Base-by-base conservation (phyloP, 2,797 vertebrate species). In the Myotis planiceps region DNA sequence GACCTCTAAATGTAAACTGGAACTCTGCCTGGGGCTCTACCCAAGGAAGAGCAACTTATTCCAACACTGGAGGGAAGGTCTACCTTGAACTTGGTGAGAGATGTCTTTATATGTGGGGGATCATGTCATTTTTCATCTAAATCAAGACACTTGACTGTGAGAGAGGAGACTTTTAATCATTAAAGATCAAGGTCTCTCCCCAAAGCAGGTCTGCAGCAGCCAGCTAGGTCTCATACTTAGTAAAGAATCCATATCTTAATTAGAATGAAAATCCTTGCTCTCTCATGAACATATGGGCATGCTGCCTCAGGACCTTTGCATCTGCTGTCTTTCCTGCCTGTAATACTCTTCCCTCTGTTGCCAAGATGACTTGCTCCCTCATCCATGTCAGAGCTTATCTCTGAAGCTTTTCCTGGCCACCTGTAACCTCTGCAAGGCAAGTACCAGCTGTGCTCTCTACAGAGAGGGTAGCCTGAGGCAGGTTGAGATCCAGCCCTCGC, bases 201-300 rank as follows among this genome's bases (percentile, higher is more conserved):
- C 42, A 34, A 39, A 69, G 53, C 21, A 32, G 34, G 23, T 47
- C 55, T 85, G n/a, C 0, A 13, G 27, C 60, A 23, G 42, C 23
- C 68, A 76, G 53, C n/a, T 42, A 58, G 18, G 21, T n/a, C 45
- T 63, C 29, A 37, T 18, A 9, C n/a, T 5, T 85, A 85, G 14
- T 2, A 9, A 63, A 63, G 21, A n/a, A 14, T 53, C 34, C 34
- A 0, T n/a, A 25, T 27, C 34, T 68, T 53, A 53, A 49, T 80
- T 49, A 42, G 58, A 83, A 90, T 68, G 47, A n/a, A 68, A 88
- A 58, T 79, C 23, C 47, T 9, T 8, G 12, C 49, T 68, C 16
- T 6, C 0, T 8, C 15, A 8, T 12, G 7, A 58, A 8, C 18
- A 6, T 0, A 1, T 0, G 34, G 6, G 9, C 1, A 1, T 42